phyloP scores from a whole-genome alignment of 2,888 invertebrate species.

The Caenorhabditis macrosperma region DNA sequence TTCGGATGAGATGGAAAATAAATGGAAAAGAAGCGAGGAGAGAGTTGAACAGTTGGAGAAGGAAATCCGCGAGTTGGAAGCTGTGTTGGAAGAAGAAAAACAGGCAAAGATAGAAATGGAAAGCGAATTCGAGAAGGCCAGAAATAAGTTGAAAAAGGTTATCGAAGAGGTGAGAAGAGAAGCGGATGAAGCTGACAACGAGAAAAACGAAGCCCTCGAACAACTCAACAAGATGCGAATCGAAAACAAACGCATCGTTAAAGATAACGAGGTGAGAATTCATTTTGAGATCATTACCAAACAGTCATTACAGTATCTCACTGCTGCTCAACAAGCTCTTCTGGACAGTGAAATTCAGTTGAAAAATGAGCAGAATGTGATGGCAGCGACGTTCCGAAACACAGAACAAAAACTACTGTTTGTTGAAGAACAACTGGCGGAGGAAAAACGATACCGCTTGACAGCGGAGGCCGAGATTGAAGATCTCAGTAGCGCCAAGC shows the following conservation, averaged over 20 bases:
- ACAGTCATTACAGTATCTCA: constrained; percentile 14
- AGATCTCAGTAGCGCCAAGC: neutral
- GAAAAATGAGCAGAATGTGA: constrained; percentile 5
- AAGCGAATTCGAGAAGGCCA: neutral
- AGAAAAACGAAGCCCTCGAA: neutral
- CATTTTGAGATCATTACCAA: neutral
- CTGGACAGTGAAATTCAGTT: constrained; percentile 31
- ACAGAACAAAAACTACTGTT: neutral
- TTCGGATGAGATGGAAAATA: constrained; percentile 1
- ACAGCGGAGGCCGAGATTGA: neutral
- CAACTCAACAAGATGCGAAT: neutral
- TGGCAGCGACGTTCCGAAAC: neutral
- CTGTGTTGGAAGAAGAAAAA: neutral
- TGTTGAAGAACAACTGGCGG: neutral
- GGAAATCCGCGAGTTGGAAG: neutral
- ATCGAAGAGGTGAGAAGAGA: neutral
- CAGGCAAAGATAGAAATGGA: neutral
- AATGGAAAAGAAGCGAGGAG: constrained; percentile 2
- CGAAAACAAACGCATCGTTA: neutral
- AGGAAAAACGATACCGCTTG: neutral
- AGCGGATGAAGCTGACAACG: neutral
- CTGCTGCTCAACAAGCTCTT: constrained; percentile 13
- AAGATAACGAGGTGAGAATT: constrained; percentile 8
- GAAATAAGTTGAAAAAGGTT: neutral
- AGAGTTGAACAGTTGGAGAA: neutral